These are phyloP conservation scores for Epicauta chinensis DNA, from an alignment of 1,140 invertebrate species.

Conservation along the genomic window DNA sequence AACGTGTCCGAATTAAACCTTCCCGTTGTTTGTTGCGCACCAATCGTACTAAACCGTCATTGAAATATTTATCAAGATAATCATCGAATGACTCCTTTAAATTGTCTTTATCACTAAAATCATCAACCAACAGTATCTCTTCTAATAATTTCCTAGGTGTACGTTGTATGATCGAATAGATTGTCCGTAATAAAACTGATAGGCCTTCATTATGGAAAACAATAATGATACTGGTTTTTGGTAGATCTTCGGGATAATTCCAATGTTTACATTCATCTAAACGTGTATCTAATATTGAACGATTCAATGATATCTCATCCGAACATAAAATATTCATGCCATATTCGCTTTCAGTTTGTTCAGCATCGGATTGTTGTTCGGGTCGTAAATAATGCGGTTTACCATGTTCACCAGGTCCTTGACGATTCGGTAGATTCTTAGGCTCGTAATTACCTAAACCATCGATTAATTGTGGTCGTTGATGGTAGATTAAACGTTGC, in stretches of 20 bases:
- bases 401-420: slow-evolving; percentile 80
- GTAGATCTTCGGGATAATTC: slow-evolving; percentile 87
- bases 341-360: slow-evolving; percentile 76
- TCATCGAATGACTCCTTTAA: slow-evolving; percentile 80
- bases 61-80: slow-evolving; percentile 74
- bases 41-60: slow-evolving; percentile 77
- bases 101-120: slow-evolving; percentile 95
- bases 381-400: slow-evolving; percentile 66
- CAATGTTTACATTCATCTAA: slow-evolving; percentile 90
- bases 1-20: slow-evolving; percentile 87
- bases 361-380: slow-evolving; percentile 65
- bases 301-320: slow-evolving; percentile 71
- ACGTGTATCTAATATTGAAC: slow-evolving; percentile 82
- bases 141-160: slow-evolving; percentile 85
- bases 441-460: slow-evolving; percentile 64
- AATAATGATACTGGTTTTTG: slow-evolving; percentile 90
- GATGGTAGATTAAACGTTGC: slow-evolving; percentile 11
- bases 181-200: slow-evolving; percentile 91
- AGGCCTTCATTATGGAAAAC: slow-evolving; percentile 99
- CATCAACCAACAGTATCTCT: slow-evolving; percentile 97
- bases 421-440: slow-evolving; percentile 48
- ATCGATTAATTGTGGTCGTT: slow-evolving; percentile 29
- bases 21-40: slow-evolving; percentile 82
- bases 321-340: slow-evolving; percentile 97
- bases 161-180: slow-evolving; percentile 91